Percentiles rank a stretch among this genome's conserved stretches.
These are phyloP conservation scores for Strongylocentrotus purpuratus DNA, from an alignment of 35 echinoderm and acorn worm species.

Conservation along the genomic window DNA sequence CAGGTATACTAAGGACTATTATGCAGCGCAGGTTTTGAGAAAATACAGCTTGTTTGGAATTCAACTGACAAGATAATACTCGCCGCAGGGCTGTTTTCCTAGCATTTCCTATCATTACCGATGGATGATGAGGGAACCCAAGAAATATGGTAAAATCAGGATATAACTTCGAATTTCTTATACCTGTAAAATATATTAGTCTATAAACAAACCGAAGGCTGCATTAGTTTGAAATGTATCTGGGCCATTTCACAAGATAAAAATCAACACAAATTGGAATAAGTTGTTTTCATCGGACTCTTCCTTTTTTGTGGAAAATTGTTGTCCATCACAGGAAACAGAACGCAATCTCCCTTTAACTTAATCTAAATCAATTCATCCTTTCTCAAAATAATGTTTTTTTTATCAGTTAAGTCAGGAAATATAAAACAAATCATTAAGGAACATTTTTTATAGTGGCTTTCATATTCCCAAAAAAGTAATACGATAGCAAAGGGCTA, in stretches of 20 bases:
- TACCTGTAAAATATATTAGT: background rate
- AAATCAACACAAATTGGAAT: background rate
- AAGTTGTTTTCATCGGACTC: background rate
- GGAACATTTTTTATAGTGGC: too few relatives aligned
- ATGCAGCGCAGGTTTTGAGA: background rate
- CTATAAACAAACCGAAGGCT: background rate
- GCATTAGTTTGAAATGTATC: background rate
- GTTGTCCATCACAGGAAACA: background rate
- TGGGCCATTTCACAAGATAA: background rate
- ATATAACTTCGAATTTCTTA: background rate
- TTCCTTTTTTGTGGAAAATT: background rate
- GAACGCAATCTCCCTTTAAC: background rate
- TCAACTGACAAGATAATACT: background rate
- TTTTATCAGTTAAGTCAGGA: too few relatives aligned
- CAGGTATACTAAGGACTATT: background rate
- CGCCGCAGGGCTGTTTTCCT: background rate
- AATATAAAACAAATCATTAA: too few relatives aligned
- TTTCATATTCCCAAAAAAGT: too few relatives aligned
- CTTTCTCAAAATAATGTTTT: too few relatives aligned
- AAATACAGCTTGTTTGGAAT: constrained; percentile 1
- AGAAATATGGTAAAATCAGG: background rate
- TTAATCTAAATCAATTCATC: background rate
- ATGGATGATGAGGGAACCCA: background rate
- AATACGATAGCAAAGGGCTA: too few relatives aligned
- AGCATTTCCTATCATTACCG: background rate